These are phyloP conservation scores for Smutsia temminckii DNA, from an alignment of 2,797 vertebrate species.

Conservation along the genomic window DNA sequence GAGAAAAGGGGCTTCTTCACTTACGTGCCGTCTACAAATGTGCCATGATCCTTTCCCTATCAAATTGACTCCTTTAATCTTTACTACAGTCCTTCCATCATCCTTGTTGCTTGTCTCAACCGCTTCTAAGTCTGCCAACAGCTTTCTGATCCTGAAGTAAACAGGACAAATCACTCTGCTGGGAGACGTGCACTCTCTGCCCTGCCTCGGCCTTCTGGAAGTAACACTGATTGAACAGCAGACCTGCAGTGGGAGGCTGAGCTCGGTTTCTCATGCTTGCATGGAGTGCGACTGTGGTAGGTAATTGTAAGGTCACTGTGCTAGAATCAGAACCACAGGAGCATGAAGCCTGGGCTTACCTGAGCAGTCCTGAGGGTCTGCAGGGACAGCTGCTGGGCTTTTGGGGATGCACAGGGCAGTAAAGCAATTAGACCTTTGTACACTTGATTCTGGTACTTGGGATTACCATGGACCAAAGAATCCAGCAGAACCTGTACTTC, in stretches of 20 bases:
- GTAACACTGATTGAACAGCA: conserved; percentile 7
- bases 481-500: conserved; percentile 85
- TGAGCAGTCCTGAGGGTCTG: conserved; percentile 85
- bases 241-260: neutral
- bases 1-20: neutral
- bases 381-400: conserved; percentile 87
- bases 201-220: conserved; percentile 51
- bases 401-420: conserved; percentile 84
- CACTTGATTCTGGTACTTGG: conserved; percentile 89
- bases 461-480: conserved; percentile 85
- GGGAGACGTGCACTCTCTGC: conserved; percentile 49
- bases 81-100: conserved; percentile 41
- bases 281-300: neutral
- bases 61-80: conserved; percentile 39
- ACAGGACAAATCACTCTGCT: conserved; percentile 67
- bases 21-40: neutral
- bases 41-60: neutral
- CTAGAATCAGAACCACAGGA: neutral
- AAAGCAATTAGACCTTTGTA: conserved; percentile 88
- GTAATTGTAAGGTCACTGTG: neutral
- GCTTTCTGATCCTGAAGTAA: conserved; percentile 72
- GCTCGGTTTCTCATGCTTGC: neutral
- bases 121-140: conserved; percentile 58
- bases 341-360: conserved; percentile 76
- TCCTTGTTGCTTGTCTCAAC: conserved; percentile 40